Conservation (phyloP, 2,797 vertebrate species). For the Hemibagrus guttatus region DNA sequence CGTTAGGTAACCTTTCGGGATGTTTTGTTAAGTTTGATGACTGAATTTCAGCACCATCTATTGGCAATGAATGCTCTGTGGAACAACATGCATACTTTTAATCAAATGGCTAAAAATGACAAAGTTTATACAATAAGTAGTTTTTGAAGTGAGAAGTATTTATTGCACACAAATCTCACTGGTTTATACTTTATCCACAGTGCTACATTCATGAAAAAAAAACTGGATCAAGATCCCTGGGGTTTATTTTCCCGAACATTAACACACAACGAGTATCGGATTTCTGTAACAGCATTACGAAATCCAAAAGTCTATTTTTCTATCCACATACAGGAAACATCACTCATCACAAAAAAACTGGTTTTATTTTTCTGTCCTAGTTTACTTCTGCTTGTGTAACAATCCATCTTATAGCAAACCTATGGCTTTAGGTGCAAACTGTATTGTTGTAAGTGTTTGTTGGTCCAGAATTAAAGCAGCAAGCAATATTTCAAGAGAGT, state of each 20-base stretch:
- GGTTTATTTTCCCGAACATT: neutral
- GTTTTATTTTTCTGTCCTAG: neutral
- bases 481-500: neutral
- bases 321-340: constrained; percentile 5
- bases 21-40: neutral
- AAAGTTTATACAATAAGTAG: neutral
- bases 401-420: neutral
- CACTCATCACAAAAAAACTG: neutral
- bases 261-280: neutral
- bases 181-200: neutral
- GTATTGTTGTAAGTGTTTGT: neutral
- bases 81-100: neutral
- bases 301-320: neutral
- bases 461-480: neutral
- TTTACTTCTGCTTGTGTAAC: neutral
- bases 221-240: neutral
- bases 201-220: neutral
- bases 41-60: constrained; percentile 39
- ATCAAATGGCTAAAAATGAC: neutral
- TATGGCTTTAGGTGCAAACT: neutral
- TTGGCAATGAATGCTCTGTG: neutral
- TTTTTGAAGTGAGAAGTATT: constrained; percentile 8
- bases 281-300: neutral
- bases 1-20: neutral
- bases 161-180: constrained; percentile 12